These are phyloP conservation scores for Caenorhabditis sp. DNA, from an alignment of 2,888 invertebrate species.

Conservation along the genomic window DNA sequence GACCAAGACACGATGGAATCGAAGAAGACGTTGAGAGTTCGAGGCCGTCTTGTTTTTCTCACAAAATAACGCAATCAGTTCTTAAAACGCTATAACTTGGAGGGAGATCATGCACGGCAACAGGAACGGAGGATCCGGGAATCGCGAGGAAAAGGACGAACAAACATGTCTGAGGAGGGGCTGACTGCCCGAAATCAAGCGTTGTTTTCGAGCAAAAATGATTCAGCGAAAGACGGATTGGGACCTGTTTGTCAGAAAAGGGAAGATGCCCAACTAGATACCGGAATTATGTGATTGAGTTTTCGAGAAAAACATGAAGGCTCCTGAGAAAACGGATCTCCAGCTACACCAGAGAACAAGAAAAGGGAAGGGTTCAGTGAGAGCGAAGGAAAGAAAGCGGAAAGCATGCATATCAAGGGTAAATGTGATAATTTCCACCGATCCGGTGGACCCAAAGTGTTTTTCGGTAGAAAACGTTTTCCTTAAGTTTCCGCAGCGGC, in stretches of 20 bases:
- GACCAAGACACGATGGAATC: constrained; percentile 19
- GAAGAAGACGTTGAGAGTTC: constrained; percentile 14
- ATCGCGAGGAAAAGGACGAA: constrained; percentile 2
- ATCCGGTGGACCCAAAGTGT: no score
- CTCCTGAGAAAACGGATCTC: not conserved
- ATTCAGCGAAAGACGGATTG: not conserved
- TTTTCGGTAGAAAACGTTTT: no score
- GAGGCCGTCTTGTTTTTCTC: no score
- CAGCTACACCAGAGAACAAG: not conserved
- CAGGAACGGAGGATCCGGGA: constrained; percentile 4
- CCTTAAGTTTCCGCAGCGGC: no score
- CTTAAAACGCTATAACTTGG: constrained; percentile 17
- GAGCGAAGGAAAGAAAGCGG: not conserved
- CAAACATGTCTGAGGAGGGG: constrained; percentile 6
- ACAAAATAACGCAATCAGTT: constrained; percentile 10
- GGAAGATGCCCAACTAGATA: not conserved
- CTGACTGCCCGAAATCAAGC: not conserved
- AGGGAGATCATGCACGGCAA: constrained; percentile 4
- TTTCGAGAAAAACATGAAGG: not conserved
- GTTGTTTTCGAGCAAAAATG: not conserved
- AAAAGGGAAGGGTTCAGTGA: not conserved
- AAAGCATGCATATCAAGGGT: no score
- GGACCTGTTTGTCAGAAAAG: not conserved
- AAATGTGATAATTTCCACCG: no score
- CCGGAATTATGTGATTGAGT: not conserved